These are phyloP conservation scores for Caranx ignobilis DNA, from an alignment of 2,113 vertebrate genomes.

Conservation along the genomic window DNA sequence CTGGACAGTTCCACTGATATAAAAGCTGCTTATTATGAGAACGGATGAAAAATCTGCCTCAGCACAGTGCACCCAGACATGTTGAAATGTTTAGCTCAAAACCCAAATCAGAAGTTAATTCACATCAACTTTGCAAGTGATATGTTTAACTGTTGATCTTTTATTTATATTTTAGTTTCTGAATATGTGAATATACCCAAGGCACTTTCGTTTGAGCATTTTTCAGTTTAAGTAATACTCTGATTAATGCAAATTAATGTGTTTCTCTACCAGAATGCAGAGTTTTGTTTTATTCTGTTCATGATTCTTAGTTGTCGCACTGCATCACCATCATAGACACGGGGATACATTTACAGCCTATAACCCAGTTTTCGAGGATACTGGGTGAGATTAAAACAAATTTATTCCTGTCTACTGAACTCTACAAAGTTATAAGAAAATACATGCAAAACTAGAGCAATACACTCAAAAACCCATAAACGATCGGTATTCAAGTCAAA, in stretches of 20 bases:
- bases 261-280: constrained; percentile 26
- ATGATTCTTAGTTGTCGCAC: constrained; percentile 4
- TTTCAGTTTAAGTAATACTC: constrained; percentile 15
- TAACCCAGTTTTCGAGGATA: constrained; percentile 26
- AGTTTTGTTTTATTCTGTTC: constrained; percentile 29
- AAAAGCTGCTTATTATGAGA: constrained; percentile 17
- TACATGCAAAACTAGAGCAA: constrained; percentile 28
- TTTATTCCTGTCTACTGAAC: constrained; percentile 39
- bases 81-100: constrained; percentile 19
- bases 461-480: constrained; percentile 21
- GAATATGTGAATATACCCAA: background rate
- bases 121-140: background rate
- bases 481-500: constrained; percentile 29
- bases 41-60: background rate
- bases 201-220: constrained; percentile 9
- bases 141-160: background rate
- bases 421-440: constrained; percentile 38
- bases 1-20: constrained; percentile 3
- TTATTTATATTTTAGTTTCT: too few species aligned
- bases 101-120: constrained; percentile 22
- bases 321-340: constrained; percentile 30
- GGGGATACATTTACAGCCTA: constrained; percentile 1
- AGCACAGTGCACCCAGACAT: background rate
- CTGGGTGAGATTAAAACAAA: constrained; percentile 22
- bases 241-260: constrained; percentile 33